Evolutionary conservation across 2,888 invertebrate species (phyloP), one percentile per base, ranked within the genome.

Genomic region (Dryobota labecula): DNA sequence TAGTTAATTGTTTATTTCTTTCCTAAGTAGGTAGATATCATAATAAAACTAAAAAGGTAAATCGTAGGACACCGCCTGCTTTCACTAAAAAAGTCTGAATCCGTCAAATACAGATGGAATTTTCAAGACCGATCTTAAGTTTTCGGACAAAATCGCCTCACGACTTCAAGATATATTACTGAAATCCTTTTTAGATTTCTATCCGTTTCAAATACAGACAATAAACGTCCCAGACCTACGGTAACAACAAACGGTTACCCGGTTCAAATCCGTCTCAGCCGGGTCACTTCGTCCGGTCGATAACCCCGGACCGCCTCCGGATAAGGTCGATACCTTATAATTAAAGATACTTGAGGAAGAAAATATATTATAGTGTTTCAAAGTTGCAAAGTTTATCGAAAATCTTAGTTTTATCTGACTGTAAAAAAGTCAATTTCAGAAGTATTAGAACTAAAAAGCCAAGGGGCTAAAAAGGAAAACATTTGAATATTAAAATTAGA

Each of bases 221-320:
- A 81, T 75, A 84, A 74, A 64, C 67, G 70, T 64, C 77, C 84
- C 85, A 73, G 79, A 84, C 84, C 84, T 84, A 84, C 66, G 84
- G 54, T 57, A 84, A 84, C 80, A 73, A 79, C 82, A 80, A 84
- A 77, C 74, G 82, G 70, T 80, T 81, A 82, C 82, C 84, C 84
- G 84, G 85, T 70, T 83, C 68, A 80, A 80, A 82, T 84, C 79
- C 78, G 70, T 83, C 86, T 86, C 83, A 83, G 81, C 78, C 85
- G 86, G 88, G 86, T 85, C 87, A 87, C 79, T 85, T 86, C 78
- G 75, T 82, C 76, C 86, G 89, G 87, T 76, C 89, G 84, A 86
- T 86, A 85, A 87, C 88, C 87, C 80, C 78, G 66, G 73, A 70
- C 74, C 70, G 81, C 76, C 78, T 62, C 73, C 73, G 83, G 84